Conservation (phyloP, 2,888 invertebrate species). For the Cacoxenus indagator region DNA sequence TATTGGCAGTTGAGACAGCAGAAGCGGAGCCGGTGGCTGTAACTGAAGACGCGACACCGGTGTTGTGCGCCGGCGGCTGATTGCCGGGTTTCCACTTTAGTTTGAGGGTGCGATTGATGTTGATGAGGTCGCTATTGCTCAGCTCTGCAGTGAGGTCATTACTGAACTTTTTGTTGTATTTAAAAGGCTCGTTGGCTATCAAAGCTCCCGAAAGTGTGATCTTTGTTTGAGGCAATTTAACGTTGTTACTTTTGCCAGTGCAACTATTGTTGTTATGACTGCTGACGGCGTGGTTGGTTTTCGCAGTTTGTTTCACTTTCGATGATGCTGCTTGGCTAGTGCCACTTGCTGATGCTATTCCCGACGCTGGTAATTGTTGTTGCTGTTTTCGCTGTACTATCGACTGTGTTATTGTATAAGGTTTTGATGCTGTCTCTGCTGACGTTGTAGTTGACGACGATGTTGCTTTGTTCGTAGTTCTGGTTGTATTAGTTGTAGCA, state of each 20-base stretch:
- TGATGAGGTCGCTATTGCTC: slow-evolving; percentile 26
- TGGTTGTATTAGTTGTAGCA: slow-evolving; percentile 43
- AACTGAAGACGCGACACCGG: slow-evolving; percentile 20
- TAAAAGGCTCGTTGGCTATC: slow-evolving; percentile 44
- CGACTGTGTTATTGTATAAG: slow-evolving; percentile 31
- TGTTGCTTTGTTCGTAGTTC: slow-evolving; percentile 26
- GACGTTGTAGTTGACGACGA: slow-evolving; percentile 29
- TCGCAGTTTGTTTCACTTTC: slow-evolving; percentile 31
- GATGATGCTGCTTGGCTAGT: not conserved
- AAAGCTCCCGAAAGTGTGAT: slow-evolving; percentile 37
- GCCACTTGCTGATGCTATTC: slow-evolving; percentile 10
- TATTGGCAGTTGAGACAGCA: slow-evolving; percentile 50
- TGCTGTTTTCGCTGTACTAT: slow-evolving; percentile 41
- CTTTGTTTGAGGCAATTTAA: slow-evolving; percentile 41
- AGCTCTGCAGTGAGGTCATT: slow-evolving; percentile 32
- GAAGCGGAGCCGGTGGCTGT: slow-evolving; percentile 49
- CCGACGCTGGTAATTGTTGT: slow-evolving; percentile 39
- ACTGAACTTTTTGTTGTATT: slow-evolving; percentile 43
- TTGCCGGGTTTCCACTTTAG: slow-evolving; percentile 35
- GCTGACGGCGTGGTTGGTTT: slow-evolving; percentile 32
- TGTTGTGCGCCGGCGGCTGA: slow-evolving; percentile 30
- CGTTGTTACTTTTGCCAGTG: slow-evolving; percentile 35
- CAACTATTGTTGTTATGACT: slow-evolving; percentile 24
- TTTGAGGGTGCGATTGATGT: slow-evolving; percentile 31
- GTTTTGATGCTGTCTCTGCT: slow-evolving; percentile 37